Conservation (phyloP, 2,888 invertebrate species). For the Fragum sueziense region DNA sequence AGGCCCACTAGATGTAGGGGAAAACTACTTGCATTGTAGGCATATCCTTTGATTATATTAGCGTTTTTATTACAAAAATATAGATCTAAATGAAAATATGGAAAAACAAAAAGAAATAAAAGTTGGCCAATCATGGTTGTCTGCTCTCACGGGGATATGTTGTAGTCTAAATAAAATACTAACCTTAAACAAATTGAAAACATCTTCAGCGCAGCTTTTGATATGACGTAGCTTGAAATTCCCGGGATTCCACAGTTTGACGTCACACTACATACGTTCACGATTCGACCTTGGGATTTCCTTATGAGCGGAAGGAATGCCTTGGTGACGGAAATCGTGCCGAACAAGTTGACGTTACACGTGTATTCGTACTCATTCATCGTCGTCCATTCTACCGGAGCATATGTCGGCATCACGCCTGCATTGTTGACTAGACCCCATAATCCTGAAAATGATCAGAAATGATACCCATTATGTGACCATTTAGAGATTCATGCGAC, state of each 20-base stretch:
- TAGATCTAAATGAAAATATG: too few relatives aligned
- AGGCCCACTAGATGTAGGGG: too few relatives aligned
- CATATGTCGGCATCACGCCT: slow-evolving; percentile 69
- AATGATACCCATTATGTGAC: too few relatives aligned
- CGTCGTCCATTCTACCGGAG: slow-evolving; percentile 78
- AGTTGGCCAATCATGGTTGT: too few relatives aligned
- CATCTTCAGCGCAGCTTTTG: slow-evolving; percentile 75
- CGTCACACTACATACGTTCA: slow-evolving; percentile 73
- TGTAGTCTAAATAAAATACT: too few relatives aligned
- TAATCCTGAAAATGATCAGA: slow-evolving; percentile 68
- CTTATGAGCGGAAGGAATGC: slow-evolving; percentile 72
- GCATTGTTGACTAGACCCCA: slow-evolving; percentile 79
- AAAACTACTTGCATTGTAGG: too few relatives aligned
- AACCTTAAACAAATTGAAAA: slow-evolving; percentile 76
- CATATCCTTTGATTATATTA: too few relatives aligned
- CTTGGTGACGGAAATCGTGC: slow-evolving; percentile 75
- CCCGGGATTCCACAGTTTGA: slow-evolving; percentile 64
- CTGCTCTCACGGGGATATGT: too few relatives aligned
- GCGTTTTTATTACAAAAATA: too few relatives aligned
- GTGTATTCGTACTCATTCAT: slow-evolving; percentile 75
- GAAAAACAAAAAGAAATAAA: too few relatives aligned
- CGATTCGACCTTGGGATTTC: slow-evolving; percentile 70
- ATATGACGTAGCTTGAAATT: slow-evolving; percentile 67
- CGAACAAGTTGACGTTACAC: slow-evolving; percentile 78
- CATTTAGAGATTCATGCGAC: too few relatives aligned